Evolutionary conservation across 2,797 vertebrate genomes (phyloP).

Genomic region (Ciconia nigra): DNA sequence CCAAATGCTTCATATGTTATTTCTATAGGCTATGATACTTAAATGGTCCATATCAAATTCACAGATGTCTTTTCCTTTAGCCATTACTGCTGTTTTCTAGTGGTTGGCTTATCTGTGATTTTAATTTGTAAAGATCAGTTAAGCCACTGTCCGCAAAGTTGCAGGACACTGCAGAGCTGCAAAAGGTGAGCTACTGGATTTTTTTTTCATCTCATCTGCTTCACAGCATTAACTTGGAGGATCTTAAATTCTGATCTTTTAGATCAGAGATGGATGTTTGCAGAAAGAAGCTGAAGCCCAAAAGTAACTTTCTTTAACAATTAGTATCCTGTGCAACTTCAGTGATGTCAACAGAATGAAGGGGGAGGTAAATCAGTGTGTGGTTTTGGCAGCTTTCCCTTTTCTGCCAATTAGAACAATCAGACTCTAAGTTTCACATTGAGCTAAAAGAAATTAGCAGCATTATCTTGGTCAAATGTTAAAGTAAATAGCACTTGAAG

Average conservation of each 20-base stretch:
- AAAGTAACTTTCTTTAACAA: constrained; percentile 24
- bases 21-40: background rate
- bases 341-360: background rate
- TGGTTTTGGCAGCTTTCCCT: constrained; percentile 10
- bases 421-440: constrained; percentile 26
- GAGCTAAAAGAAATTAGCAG: constrained; percentile 29
- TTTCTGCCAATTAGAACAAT: constrained; percentile 37
- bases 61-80: background rate
- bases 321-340: background rate
- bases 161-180: background rate
- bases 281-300: background rate
- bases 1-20: background rate
- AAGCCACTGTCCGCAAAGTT: background rate
- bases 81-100: background rate
- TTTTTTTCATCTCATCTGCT: background rate
- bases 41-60: background rate
- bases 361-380: background rate
- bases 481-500: constrained; percentile 27
- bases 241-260: constrained; percentile 15
- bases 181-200: constrained; percentile 28
- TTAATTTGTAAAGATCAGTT: constrained; percentile 24
- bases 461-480: constrained; percentile 16
- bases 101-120: background rate
- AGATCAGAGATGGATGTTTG: background rate
- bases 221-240: background rate